Base-by-base conservation (phyloP, 2,113 vertebrate species). In the Turnix velox region DNA sequence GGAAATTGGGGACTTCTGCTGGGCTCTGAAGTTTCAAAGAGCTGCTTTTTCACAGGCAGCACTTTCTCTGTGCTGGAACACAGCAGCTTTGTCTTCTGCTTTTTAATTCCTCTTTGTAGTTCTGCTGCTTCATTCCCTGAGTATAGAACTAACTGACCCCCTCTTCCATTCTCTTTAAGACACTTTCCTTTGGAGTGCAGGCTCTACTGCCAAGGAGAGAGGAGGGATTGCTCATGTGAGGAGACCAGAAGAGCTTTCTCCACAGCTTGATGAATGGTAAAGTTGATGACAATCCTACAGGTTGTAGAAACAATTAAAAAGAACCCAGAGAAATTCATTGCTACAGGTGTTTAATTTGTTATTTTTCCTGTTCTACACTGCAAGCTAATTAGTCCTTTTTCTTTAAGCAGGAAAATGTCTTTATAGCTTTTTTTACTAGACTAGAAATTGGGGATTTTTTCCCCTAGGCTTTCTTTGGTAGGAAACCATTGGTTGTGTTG, bases 41-140 rank as follows among this genome's bases (percentile, higher is more conserved):
- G 33, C 81, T 82, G 61, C 69, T 83, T 24, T 84, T 84, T 68
- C 78, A 84, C 66, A 87, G 93, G 78, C 7, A 92, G 65, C 45
- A 25, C 68, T 95, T 90, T 80, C 42, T 83, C 77, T 78, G 75
- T 87, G 68, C 68, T 78, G 80, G 76, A 87, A 92, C 89, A 87
- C 91, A 94, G 91, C 74, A 82, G 84, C 86, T 93, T 84, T 95
- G 92, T 96, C 83, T 65, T 84, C 80, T 51, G 68, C 46, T 88
- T 80, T 88, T 61, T 45, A 4, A 4, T 15, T 37, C 9, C 9
- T n/a, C 67, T 83, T 73, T 86, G 35, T 84, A 74, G 74, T 71
- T 90, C 3, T 84, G 82, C 78, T 3, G 0, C 61, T 78, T 91
- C 81, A 73, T 87, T 95, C 57, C 35, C 66, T 88, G 91, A 75